A percentile compares a stretch with the other conserved stretches of the same genome.
These are phyloP conservation scores for Cavia aperea DNA, from an alignment of 2,113 vertebrate genomes.

Conservation along the genomic window DNA sequence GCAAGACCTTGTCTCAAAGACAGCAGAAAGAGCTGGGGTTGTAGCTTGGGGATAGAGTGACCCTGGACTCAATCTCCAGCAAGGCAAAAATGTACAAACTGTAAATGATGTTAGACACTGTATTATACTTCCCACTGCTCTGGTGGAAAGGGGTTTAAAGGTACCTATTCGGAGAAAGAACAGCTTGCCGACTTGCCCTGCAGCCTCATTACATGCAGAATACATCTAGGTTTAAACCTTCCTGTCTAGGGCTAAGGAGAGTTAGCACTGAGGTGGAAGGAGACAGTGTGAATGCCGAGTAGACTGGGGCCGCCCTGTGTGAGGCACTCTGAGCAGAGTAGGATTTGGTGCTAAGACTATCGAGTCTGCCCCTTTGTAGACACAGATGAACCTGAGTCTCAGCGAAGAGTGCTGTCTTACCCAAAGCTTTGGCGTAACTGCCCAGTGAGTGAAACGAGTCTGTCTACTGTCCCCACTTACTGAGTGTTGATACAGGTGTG, in stretches of 20 bases:
- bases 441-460: background rate
- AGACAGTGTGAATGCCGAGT: conserved; percentile 1
- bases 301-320: background rate
- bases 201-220: conserved; percentile 9
- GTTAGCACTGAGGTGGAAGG: conserved; percentile 17
- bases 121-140: background rate
- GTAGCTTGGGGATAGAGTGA: background rate
- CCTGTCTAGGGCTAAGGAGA: background rate
- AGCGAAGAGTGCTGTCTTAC: background rate
- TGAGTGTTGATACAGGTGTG: background rate
- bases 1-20: background rate
- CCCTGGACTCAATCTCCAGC: background rate
- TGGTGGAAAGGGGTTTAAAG: conserved; percentile 19
- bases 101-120: background rate
- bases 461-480: background rate
- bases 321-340: background rate
- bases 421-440: background rate
- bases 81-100: background rate
- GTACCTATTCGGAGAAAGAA: background rate
- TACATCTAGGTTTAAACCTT: conserved; percentile 16
- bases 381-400: background rate
- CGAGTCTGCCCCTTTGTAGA: background rate
- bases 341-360: background rate
- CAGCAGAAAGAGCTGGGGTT: background rate
- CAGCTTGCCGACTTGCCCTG: background rate